A percentile compares a stretch with the other conserved stretches of the same genome.
phyloP scores from a whole-genome alignment of 1,140 invertebrate genomes.

The Schlechtendalia chinensis region DNA sequence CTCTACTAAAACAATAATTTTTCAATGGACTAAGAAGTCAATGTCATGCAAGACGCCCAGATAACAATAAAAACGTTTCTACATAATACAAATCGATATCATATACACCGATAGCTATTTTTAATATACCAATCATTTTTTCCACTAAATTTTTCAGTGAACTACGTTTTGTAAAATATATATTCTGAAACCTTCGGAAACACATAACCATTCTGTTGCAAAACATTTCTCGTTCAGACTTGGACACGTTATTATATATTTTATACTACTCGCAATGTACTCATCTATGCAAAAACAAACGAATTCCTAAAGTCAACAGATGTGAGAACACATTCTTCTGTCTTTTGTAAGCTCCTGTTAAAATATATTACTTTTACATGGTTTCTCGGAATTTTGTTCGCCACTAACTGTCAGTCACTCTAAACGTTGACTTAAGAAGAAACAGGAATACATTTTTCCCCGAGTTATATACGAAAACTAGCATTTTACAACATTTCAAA shows the following conservation, averaged over 20 bases:
- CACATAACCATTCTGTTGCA: not conserved
- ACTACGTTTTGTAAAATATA: too few relatives aligned
- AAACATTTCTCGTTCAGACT: not conserved
- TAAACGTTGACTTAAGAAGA: not conserved
- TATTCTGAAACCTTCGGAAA: too few relatives aligned
- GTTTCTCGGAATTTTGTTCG: not conserved
- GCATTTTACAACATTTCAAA: not conserved
- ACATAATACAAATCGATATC: too few relatives aligned
- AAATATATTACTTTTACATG: conserved; percentile 32
- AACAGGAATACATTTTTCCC: not conserved
- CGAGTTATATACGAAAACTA: not conserved
- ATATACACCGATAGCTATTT: too few relatives aligned
- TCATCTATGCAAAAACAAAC: conserved; percentile 8
- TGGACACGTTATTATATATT: conserved; percentile 17
- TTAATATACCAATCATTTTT: too few relatives aligned
- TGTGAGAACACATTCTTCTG: conserved; percentile 19
- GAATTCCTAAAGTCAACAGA: conserved; percentile 30
- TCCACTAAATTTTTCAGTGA: too few relatives aligned
- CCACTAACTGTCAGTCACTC: not conserved
- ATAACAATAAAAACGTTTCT: too few relatives aligned
- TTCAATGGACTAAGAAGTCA: too few relatives aligned
- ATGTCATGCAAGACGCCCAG: too few relatives aligned
- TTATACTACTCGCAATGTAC: not conserved
- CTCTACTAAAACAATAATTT: too few relatives aligned
- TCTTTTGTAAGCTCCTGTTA: conserved; percentile 19